Evolutionary conservation across 2,797 vertebrate species (phyloP).

Genomic region (Rhynchonycteris naso): DNA sequence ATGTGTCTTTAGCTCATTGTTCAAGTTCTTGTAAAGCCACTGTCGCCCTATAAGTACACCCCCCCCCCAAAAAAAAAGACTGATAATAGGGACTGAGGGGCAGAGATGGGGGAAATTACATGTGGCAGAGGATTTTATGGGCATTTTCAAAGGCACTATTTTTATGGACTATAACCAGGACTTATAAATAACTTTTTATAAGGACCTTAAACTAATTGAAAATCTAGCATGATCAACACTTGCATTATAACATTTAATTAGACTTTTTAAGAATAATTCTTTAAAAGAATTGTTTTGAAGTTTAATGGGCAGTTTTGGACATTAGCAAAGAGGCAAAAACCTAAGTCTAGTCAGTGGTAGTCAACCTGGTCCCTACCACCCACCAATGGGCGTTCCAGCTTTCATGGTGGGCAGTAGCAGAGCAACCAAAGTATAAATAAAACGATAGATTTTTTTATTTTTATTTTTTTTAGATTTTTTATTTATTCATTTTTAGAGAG

Average conservation of each 20-base stretch:
- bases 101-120: background rate
- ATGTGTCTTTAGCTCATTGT: background rate
- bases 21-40: background rate
- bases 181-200: background rate
- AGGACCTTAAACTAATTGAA: background rate
- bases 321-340: background rate
- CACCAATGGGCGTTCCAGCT: too few relatives aligned
- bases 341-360: too few relatives aligned
- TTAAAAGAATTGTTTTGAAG: background rate
- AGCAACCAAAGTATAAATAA: too few relatives aligned
- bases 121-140: background rate
- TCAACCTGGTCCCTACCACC: too few relatives aligned
- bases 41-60: background rate
- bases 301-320: background rate
- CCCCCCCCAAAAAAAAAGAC: background rate
- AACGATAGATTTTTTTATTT: too few relatives aligned
- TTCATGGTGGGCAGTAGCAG: too few relatives aligned
- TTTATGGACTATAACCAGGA: background rate
- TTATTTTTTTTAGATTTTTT: too few relatives aligned
- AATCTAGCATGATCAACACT: background rate
- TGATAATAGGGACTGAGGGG: background rate
- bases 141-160: background rate
- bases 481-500: too few relatives aligned
- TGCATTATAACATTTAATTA: background rate
- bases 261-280: background rate